Evolutionary conservation across 2,113 vertebrate genomes (phyloP).

Genomic region (Plotosus lineatus): DNA sequence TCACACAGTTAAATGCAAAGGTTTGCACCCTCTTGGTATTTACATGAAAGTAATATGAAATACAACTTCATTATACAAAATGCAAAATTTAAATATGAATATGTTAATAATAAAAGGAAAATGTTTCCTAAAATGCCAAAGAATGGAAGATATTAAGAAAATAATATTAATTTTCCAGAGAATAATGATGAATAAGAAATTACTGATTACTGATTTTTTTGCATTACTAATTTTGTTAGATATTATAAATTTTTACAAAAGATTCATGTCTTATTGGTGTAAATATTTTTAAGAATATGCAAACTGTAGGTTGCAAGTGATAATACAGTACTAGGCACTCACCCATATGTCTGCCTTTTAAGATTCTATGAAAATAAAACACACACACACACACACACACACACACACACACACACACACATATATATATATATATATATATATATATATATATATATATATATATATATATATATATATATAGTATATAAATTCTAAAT

Average conservation of each 20-base stretch:
- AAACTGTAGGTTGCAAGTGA: not conserved
- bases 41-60: not conserved
- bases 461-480: too few species aligned
- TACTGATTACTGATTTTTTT: not conserved
- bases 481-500: conserved; percentile 5
- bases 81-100: not conserved
- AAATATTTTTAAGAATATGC: not conserved
- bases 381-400: too few species aligned
- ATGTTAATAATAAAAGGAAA: not conserved
- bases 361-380: conserved; percentile 61
- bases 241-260: not conserved
- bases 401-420: too few species aligned
- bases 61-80: not conserved
- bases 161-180: not conserved
- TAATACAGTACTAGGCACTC: conserved; percentile 44
- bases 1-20: not conserved
- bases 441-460: too few species aligned
- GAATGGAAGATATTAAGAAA: not conserved
- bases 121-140: not conserved
- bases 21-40: not conserved
- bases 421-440: too few species aligned
- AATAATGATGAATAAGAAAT: not conserved
- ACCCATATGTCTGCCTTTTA: conserved; percentile 66
- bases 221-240: not conserved
- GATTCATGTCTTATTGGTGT: not conserved